Evolutionary conservation across 2,797 vertebrate genomes (phyloP), one percentile per base, ranked within the genome.

Genomic region (Ctenopoma multispine): DNA sequence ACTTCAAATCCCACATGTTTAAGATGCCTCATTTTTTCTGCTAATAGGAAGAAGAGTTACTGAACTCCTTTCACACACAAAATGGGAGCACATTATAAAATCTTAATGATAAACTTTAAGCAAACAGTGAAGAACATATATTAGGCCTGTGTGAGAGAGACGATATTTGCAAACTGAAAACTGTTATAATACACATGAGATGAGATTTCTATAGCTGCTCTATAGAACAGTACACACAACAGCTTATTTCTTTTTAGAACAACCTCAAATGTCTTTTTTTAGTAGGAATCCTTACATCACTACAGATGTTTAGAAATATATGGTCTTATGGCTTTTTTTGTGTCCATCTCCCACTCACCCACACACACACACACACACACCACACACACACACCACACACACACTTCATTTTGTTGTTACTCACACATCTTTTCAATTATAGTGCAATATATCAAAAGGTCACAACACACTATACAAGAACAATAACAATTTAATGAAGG

Each of bases 41-140:
- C 41, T 44, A n/a, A 23, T 41, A 36, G 44, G 40, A 73, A 40
- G 51, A 78, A 50, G 20, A 6, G 49, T 53, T 43, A 38, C 61
- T 54, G 40, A 64, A 29, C 41, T 68, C 55, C 53, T 70, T 75
- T 66, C 21, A 72, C 47, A 57, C 46, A 20, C 7, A 51, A 31
- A 78, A 70, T 48, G 58, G 24, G 58, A 68, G 55, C 65, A 68
- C 36, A 73, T 69, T 24, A 75, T 75, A 4, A 50, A 80, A 68
- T 82, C 21, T 71, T 65, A 60, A 63, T 77, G 69, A 70, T 62
- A 62, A 72, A 73, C 53, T 80, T 72, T 43, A 23, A 47, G 46
- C 53, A 69, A 79, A 77, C 63, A 66, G n/a, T 40, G 61, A 24
- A 43, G 24, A 77, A 40, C 41, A 49, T 74, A 40, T 57, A n/a